Evolutionary conservation across 2,888 invertebrate genomes (phyloP), one percentile per base, ranked within the genome.

Genomic region (Dolomedes plantarius): DNA sequence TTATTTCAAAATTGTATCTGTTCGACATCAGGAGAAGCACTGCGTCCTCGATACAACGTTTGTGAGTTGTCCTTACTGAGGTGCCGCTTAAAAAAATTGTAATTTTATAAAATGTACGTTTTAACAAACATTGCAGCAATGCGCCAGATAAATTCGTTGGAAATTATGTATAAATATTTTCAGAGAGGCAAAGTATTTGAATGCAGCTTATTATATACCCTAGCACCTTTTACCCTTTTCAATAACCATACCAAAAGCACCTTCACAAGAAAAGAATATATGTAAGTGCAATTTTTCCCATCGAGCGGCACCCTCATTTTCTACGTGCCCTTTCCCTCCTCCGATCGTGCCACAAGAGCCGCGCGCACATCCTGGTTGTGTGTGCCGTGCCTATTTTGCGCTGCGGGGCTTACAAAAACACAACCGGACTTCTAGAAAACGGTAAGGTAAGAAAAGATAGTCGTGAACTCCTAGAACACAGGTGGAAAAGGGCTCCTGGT

Each of bases 341-440:
- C 39, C 62, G 31, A 46, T 71, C 77, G 72, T 72, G 74, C 36
- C 39, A 23, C 13, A 32, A 64, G 32, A 65, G 29, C 67, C 76
- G 65, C 31, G 62, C 29, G n/a, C 41, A 75, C 68, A 75, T 86
- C 85, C 85, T 78, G 85, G 85, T 86, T 46, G 72, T 56, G 31
- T 75, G 41, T 62, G 72, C 62, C 78, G 68, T 72, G 78, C 78
- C 85, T 79, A 74, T 64, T 75, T 68, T 71, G 50, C 82, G 81
- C 81, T 81, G 81, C 74, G 68, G 74, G 81, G 81, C 81, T 56
- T 29, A 29, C 65, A 31, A 36, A 64, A 76, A 72, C 64, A 36
- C 46, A 69, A 69, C 69, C 75, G 69, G 75, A 69, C 72, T 29
- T 68, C 64, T 7, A 36, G 46, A 46, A 46, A 46, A 32, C 32